Conservation (phyloP, 2,888 invertebrate species). For the Ornithoptera alexandrae region DNA sequence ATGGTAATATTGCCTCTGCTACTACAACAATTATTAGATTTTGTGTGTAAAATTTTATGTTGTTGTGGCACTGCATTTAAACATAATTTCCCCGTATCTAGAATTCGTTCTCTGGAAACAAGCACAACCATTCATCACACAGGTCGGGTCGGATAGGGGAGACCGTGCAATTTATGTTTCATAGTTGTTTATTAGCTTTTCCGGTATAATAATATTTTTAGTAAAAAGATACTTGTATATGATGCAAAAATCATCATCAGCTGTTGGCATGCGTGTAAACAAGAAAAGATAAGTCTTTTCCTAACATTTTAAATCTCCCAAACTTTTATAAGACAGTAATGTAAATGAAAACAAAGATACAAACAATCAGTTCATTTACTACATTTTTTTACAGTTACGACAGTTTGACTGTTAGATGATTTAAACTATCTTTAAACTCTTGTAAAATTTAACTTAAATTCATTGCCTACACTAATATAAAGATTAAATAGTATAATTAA, state of each 20-base stretch:
- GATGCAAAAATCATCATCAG: background rate
- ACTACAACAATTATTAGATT: background rate
- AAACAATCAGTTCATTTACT: too few species aligned
- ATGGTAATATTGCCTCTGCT: too few species aligned
- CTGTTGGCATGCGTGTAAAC: too few species aligned
- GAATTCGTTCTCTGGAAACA: constrained; percentile 19
- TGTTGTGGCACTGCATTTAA: constrained; percentile 8
- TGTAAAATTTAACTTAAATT: too few species aligned
- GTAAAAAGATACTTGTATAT: background rate
- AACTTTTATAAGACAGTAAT: too few species aligned
- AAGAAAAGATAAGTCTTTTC: too few species aligned
- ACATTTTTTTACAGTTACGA: too few species aligned
- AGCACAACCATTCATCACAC: constrained; percentile 23
- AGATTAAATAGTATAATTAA: background rate
- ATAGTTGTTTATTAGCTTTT: constrained; percentile 10
- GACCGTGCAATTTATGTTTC: constrained; percentile 16
- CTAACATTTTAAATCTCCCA: too few species aligned
- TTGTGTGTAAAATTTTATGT: background rate
- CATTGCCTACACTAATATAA: too few species aligned
- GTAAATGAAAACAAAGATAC: too few species aligned
- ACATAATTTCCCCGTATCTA: constrained; percentile 11
- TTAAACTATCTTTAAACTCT: too few species aligned
- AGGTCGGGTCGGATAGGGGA: background rate
- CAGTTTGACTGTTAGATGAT: too few species aligned
- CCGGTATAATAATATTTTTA: constrained; percentile 6